Evolutionary conservation across 1,140 invertebrate genomes (phyloP).

Genomic region (Bombus balteatus): DNA sequence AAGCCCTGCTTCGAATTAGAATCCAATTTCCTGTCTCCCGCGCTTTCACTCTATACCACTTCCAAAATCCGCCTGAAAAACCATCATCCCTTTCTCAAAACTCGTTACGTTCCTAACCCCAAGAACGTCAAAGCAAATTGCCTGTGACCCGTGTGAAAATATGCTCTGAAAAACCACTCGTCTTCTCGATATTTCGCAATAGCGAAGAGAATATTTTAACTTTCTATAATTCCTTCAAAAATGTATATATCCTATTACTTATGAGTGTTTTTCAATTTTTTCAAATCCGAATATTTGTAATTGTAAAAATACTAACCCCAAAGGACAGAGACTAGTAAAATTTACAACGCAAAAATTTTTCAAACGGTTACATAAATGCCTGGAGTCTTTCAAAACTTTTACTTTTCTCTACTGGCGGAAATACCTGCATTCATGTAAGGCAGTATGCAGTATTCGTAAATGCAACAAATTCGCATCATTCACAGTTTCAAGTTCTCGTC

Average conservation of each 20-base stretch:
- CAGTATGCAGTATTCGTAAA: too few species aligned
- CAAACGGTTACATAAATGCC: accelerated
- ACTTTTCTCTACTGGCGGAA: accelerated
- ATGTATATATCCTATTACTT: background rate
- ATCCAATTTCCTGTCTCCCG: slow-evolving; percentile 15
- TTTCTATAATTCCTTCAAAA: background rate
- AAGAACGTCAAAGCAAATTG: slow-evolving; percentile 28
- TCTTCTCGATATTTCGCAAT: background rate
- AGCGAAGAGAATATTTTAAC: background rate
- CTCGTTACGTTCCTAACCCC: slow-evolving; percentile 15
- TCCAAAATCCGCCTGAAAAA: slow-evolving; percentile 1
- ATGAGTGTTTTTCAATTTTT: background rate
- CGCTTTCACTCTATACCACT: background rate
- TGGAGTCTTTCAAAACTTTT: background rate
- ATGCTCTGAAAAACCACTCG: background rate
- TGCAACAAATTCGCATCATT: too few species aligned
- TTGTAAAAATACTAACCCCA: background rate
- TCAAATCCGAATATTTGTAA: background rate
- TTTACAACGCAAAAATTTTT: too few species aligned
- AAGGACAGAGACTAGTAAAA: background rate
- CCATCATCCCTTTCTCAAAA: slow-evolving; percentile 14
- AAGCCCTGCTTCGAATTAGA: slow-evolving; percentile 7
- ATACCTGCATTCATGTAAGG: background rate
- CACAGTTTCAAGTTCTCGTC: background rate
- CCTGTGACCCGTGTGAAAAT: background rate